These are phyloP conservation scores for Scelioninae gen. 2 DNA, from an alignment of 2,888 invertebrate species.

Conservation along the genomic window DNA sequence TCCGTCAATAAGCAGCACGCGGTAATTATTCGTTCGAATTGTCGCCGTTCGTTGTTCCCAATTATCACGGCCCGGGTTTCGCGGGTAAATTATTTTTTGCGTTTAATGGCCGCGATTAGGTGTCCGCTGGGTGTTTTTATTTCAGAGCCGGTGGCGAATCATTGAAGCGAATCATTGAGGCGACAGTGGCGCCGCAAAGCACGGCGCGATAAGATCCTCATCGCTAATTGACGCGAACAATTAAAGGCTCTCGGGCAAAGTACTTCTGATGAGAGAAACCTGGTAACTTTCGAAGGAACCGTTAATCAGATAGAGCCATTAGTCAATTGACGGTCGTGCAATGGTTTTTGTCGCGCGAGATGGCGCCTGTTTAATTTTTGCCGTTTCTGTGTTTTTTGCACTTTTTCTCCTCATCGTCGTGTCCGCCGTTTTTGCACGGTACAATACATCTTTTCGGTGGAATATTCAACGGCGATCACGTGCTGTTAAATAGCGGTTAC, in stretches of 20 bases:
- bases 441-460: constrained; percentile 19
- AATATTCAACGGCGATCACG: constrained; percentile 29
- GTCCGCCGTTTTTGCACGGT: constrained; percentile 1
- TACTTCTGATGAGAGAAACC: constrained; percentile 28
- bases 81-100: constrained; percentile 43
- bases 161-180: constrained; percentile 19
- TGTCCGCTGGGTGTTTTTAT: neutral
- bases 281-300: constrained; percentile 33
- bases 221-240: constrained; percentile 42
- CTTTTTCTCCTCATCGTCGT: neutral
- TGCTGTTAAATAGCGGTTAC: constrained; percentile 20
- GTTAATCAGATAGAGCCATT: constrained; percentile 31
- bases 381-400: no score
- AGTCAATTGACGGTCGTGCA: constrained; percentile 34
- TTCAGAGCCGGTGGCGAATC: constrained; percentile 8
- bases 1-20: constrained; percentile 44
- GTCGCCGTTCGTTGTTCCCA: constrained; percentile 38
- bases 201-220: constrained; percentile 32
- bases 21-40: constrained; percentile 52
- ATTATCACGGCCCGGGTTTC: constrained; percentile 30
- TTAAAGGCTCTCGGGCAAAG: constrained; percentile 41
- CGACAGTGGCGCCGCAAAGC: constrained; percentile 25
- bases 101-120: constrained; percentile 6
- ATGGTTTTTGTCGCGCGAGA: constrained; percentile 15
- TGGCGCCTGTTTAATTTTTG: constrained; percentile 18